phyloP scores from a whole-genome alignment of 2,888 invertebrate species.

The Alviniconcha strummeri region DNA sequence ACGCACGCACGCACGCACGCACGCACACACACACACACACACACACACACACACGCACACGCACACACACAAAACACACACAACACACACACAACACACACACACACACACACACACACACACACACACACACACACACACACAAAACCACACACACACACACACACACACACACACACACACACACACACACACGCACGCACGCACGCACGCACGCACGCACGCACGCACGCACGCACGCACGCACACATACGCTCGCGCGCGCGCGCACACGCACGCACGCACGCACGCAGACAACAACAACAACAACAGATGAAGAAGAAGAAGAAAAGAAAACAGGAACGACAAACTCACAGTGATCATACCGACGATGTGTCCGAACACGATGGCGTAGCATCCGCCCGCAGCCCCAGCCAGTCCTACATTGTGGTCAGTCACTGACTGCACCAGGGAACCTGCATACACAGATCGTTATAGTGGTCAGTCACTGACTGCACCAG shows the following conservation, averaged over 20 bases:
- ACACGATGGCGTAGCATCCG: conserved; percentile 93
- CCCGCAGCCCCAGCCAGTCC: conserved; percentile 94
- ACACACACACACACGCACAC: not conserved
- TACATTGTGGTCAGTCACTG: conserved; percentile 71
- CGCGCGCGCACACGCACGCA: conserved; percentile 94
- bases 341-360: conserved; percentile 72
- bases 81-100: not conserved
- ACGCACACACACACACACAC: not conserved
- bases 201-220: not conserved
- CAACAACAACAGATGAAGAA: too few species aligned
- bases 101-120: not conserved
- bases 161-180: not conserved
- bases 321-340: too few species aligned
- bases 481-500: conserved; percentile 74
- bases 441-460: conserved; percentile 73
- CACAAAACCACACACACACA: conserved; percentile 4
- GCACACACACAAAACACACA: not conserved
- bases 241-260: conserved; percentile 53
- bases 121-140: not conserved
- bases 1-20: not conserved
- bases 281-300: conserved; percentile 83
- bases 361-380: conserved; percentile 93
- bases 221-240: not conserved
- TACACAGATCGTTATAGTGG: conserved; percentile 43
- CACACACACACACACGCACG: not conserved